A percentile compares a stretch with the other conserved stretches of the same genome.
Conservation (phyloP, 2,797 vertebrate species). For the Anguilla obscura region DNA sequence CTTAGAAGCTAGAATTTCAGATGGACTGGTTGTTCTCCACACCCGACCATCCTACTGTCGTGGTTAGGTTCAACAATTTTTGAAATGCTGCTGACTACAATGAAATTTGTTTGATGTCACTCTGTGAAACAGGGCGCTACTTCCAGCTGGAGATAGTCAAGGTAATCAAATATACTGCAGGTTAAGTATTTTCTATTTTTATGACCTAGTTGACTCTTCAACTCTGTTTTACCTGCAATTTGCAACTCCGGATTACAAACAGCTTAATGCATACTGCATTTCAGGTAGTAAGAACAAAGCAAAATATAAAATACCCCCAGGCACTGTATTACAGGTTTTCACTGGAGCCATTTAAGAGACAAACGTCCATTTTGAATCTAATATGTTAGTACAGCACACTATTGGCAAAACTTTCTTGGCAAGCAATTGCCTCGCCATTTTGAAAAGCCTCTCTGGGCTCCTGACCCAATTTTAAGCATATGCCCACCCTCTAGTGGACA, state of each 20-base stretch:
- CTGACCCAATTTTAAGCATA: not conserved
- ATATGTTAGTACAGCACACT: not conserved
- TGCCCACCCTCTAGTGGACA: constrained; percentile 59
- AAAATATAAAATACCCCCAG: not conserved
- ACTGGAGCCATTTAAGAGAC: constrained; percentile 21
- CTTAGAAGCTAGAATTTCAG: not conserved
- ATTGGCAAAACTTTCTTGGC: constrained; percentile 13
- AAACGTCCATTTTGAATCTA: constrained; percentile 34
- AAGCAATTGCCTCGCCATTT: constrained; percentile 17
- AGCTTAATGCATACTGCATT: not conserved
- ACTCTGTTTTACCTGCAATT: not conserved
- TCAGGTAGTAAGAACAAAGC: not conserved
- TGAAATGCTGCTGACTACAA: not conserved
- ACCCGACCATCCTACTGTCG: not conserved
- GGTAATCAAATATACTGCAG: not conserved
- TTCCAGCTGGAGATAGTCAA: not conserved
- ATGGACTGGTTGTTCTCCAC: not conserved
- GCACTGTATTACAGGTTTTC: not conserved
- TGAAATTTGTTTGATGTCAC: not conserved
- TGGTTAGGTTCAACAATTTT: not conserved
- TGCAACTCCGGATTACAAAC: not conserved
- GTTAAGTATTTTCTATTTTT: not conserved
- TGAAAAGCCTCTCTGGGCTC: not conserved
- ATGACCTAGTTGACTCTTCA: not conserved
- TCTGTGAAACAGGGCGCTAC: not conserved